phyloP scores from a whole-genome alignment of 2,797 vertebrate genomes.

The Squalus acanthias region DNA sequence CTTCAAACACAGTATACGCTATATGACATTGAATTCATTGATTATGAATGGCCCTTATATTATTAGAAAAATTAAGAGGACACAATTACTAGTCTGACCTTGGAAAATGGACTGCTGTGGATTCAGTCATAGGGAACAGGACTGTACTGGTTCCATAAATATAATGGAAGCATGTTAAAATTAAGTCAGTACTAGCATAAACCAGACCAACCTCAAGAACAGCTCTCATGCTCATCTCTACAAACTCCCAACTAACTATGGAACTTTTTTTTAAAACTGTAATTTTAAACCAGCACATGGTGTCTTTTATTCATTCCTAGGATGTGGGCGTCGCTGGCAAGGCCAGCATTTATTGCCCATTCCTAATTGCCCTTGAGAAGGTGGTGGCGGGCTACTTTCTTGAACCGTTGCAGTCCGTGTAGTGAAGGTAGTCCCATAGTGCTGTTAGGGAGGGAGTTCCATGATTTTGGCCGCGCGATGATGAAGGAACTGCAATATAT shows the following conservation, averaged over 20 bases:
- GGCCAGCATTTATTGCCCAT: no score
- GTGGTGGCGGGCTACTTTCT: no score
- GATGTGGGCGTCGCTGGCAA: no score
- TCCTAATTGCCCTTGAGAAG: no score
- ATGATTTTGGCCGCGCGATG: no score
- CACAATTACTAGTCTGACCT: conserved; percentile 1
- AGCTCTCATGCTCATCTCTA: background rate
- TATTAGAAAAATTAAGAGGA: background rate
- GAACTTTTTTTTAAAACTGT: background rate
- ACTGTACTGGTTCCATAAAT: background rate
- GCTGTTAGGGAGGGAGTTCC: no score
- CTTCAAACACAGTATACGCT: background rate
- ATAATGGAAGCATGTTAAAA: background rate
- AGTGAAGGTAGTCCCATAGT: no score
- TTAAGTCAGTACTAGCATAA: background rate
- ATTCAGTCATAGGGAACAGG: no score
- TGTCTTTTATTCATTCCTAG: no score
- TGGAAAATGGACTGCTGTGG: background rate
- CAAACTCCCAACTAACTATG: background rate
- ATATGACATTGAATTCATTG: background rate
- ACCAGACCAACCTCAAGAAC: background rate
- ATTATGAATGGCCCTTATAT: background rate
- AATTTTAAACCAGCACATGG: background rate
- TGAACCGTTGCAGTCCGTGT: no score
- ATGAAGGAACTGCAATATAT: no score